phyloP scores from a whole-genome alignment of 2,797 vertebrate genomes.

The Megaceryle alcyon region DNA sequence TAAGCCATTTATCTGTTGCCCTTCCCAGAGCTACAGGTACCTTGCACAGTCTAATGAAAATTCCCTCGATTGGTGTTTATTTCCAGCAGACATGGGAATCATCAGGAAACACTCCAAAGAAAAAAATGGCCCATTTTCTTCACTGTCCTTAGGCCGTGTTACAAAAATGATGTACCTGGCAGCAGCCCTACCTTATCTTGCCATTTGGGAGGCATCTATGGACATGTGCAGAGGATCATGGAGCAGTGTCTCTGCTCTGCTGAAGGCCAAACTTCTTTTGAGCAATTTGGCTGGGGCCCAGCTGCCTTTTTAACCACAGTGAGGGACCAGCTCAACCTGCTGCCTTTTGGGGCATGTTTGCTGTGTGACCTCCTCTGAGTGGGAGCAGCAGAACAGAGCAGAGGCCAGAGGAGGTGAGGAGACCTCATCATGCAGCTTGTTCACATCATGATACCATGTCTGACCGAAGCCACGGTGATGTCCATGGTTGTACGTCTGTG shows the following conservation, averaged over 20 bases:
- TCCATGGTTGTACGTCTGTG: neutral
- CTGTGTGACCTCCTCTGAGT: neutral
- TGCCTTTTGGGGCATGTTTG: neutral
- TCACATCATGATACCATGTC: neutral
- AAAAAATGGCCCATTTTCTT: neutral
- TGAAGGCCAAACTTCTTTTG: neutral
- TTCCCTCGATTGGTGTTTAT: neutral
- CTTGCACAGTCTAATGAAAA: neutral
- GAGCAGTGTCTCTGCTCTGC: neutral
- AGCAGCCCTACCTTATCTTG: neutral
- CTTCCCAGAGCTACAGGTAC: neutral
- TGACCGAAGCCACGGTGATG: neutral
- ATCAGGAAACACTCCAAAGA: neutral
- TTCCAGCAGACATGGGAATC: neutral
- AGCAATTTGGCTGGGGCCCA: neutral
- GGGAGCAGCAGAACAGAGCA: neutral
- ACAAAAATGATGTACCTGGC: neutral
- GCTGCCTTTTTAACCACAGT: neutral
- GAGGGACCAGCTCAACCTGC: neutral
- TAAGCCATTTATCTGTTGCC: neutral
- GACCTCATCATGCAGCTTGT: neutral
- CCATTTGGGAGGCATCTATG: neutral
- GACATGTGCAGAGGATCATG: rapidly evolving
- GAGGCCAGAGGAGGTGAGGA: neutral
- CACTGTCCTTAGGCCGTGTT: neutral